A percentile compares a stretch with the other conserved stretches of the same genome.
Evolutionary conservation across 2,113 vertebrate species (phyloP).

Genomic region (Patagioenas fasciata): DNA sequence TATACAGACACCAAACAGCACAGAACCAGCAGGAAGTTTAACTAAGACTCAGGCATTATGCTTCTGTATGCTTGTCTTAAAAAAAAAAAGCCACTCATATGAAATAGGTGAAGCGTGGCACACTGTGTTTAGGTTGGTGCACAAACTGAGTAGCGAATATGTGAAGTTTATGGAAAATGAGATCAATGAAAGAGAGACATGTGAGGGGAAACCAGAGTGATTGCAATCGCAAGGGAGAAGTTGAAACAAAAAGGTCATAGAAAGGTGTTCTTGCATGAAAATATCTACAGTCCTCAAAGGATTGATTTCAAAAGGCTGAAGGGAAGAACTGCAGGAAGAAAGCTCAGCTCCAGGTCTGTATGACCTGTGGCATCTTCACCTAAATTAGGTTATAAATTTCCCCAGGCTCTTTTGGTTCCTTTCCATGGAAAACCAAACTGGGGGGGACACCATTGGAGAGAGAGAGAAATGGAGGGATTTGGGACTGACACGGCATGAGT

Average conservation of each 20-base stretch:
- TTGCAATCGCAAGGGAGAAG: background rate
- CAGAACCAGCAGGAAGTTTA: background rate
- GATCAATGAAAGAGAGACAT: background rate
- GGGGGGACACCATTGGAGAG: background rate
- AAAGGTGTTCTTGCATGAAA: background rate
- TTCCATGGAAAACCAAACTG: background rate
- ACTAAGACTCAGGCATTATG: background rate
- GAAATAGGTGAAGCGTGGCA: background rate
- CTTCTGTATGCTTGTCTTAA: background rate
- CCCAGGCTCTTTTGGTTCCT: background rate
- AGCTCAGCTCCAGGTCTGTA: background rate
- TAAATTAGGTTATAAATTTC: background rate
- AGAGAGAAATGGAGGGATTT: background rate
- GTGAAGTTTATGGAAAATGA: background rate
- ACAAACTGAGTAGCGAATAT: background rate
- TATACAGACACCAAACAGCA: accelerated
- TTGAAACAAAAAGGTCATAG: background rate
- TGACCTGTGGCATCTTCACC: background rate
- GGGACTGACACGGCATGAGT: accelerated
- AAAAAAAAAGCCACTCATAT: background rate
- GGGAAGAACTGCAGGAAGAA: background rate
- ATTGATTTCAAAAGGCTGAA: background rate
- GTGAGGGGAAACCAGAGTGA: background rate
- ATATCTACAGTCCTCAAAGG: background rate
- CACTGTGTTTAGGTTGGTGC: background rate